A percentile compares a stretch with the other conserved stretches of the same genome.
Conservation (phyloP, 2,888 invertebrate species). For the Polylopha cassiicola region DNA sequence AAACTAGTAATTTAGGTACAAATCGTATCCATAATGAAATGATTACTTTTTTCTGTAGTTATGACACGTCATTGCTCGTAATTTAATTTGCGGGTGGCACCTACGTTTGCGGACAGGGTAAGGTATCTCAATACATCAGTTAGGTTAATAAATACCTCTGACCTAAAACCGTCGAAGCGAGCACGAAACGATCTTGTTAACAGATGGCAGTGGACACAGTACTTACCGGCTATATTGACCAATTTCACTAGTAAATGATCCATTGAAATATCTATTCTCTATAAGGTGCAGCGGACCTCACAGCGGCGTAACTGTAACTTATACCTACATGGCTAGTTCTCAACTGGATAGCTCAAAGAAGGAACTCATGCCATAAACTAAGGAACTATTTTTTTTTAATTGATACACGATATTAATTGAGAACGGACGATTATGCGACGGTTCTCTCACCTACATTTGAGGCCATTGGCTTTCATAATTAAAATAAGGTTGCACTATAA, state of each 20-base stretch:
- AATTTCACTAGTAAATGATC: constrained; percentile 35
- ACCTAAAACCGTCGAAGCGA: constrained; percentile 54
- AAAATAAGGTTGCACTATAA: too few species aligned
- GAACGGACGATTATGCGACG: too few species aligned
- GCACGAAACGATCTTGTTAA: constrained; percentile 45
- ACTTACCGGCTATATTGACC: constrained; percentile 25
- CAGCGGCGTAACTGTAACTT: constrained; percentile 42
- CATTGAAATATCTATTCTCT: constrained; percentile 33
- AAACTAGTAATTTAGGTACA: too few species aligned
- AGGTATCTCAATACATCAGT: constrained; percentile 48
- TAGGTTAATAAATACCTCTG: constrained; percentile 65
- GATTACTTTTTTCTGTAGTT: too few species aligned
- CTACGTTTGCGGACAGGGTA: constrained; percentile 45
- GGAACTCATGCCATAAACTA: too few species aligned
- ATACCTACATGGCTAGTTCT: constrained; percentile 32
- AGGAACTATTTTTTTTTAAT: too few species aligned
- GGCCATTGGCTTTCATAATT: too few species aligned
- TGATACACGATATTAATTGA: not conserved
- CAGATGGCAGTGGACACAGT: constrained; percentile 39
- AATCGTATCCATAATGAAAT: too few species aligned
- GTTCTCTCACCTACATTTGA: too few species aligned
- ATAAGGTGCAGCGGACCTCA: constrained; percentile 35
- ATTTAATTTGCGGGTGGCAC: constrained; percentile 41
- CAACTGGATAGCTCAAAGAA: constrained; percentile 33
- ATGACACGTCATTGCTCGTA: constrained; percentile 36